Conservation (phyloP, 2,888 invertebrate species). For the Amphipyra berbera region DNA sequence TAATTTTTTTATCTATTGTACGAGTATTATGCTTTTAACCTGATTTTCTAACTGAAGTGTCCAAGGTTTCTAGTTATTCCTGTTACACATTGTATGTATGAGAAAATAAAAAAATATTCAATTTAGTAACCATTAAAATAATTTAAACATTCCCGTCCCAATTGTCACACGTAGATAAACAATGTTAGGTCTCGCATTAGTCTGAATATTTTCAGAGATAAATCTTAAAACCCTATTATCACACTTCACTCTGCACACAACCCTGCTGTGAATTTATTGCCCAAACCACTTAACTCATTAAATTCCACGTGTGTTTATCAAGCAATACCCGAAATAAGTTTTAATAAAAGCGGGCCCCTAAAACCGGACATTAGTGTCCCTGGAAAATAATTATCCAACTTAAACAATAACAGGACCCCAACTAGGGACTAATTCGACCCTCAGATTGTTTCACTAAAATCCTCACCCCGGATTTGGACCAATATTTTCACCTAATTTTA, state of each 20-base stretch:
- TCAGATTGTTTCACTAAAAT: constrained; percentile 42
- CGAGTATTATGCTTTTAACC: too few relatives aligned
- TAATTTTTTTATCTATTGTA: too few relatives aligned
- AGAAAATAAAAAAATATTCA: too few relatives aligned
- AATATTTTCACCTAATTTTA: constrained; percentile 48
- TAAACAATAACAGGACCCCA: constrained; percentile 61
- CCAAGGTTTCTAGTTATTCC: too few relatives aligned
- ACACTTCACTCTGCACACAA: constrained; percentile 30
- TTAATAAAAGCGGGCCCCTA: constrained; percentile 53
- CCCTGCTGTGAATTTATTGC: constrained; percentile 40
- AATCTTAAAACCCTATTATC: constrained; percentile 36
- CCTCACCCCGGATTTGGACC: constrained; percentile 12
- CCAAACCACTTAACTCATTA: constrained; percentile 50
- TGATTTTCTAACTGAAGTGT: too few relatives aligned
- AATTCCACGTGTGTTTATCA: constrained; percentile 51
- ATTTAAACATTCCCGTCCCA: constrained; percentile 1
- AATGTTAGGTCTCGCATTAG: constrained; percentile 4
- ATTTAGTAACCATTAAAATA: neutral
- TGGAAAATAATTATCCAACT: constrained; percentile 63
- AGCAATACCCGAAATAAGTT: constrained; percentile 60
- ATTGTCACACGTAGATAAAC: constrained; percentile 29
- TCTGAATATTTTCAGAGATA: constrained; percentile 27
- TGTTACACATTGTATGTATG: too few relatives aligned
- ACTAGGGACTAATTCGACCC: constrained; percentile 52
- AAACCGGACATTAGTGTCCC: constrained; percentile 56